Base-by-base conservation (phyloP, 1,140 invertebrate species). In the Zaprionus tsacasi region DNA sequence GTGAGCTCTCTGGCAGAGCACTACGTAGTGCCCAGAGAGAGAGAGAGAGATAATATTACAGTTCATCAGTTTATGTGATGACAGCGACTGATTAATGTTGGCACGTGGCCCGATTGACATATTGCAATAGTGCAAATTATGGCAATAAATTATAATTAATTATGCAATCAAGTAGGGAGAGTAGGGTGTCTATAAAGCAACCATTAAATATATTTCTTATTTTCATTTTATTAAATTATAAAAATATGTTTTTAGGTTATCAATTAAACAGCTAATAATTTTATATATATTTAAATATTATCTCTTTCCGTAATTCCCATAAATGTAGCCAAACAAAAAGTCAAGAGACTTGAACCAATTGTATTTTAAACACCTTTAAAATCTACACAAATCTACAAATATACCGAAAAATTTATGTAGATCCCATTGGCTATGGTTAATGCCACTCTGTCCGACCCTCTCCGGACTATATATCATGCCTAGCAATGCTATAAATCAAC, bases 81-180 rank as follows among this genome's bases (percentile, higher is more conserved):
- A 76, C 68, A 71, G 59, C 40, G 27, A 21, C 30, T 71, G 68
- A 59, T 58, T 45, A 3, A 25, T 52, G 45, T 10, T 59, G 73
- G 43, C 73, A 76, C 73, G 73, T 76, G 73, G 45, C 68, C 48
- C 55, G 52, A 59, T 59, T 55, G 48, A 48, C 67, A 52, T 36
- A 21, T 10, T 45, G 48, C 58, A 70, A 27, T 8, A 40, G 25
- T 30, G 21, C 5, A 17, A 36, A 56, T 52, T 40, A 27, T 52
- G 52, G 11, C 6, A 6, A 2, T n/a, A 33, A 60, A 60, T 69
- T 69, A 15, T 55, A 55, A 55, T 70, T 63, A 70, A 70, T 35
- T 33, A 38, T 58, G 11, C 12, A 38, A 21, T 35, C 10, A 6
- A 36, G 21, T 36, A 10, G 15, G 36, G 15, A 40, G 6, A 27